These are phyloP conservation scores for Teleogryllus occipitalis DNA, from an alignment of 1,140 invertebrate species.

Conservation along the genomic window DNA sequence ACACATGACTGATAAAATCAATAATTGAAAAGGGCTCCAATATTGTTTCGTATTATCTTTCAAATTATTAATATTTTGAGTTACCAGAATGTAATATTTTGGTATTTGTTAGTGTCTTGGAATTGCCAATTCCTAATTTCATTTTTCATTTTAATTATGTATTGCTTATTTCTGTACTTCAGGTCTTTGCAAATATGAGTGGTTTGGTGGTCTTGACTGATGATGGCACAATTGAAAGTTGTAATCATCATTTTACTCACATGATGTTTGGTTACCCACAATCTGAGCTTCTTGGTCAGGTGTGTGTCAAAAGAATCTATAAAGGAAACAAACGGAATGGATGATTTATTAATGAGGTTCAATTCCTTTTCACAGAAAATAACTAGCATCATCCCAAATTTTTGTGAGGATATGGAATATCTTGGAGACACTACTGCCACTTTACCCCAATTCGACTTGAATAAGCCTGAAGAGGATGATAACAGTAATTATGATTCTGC, in stretches of 20 bases:
- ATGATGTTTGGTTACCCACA: constrained; percentile 54
- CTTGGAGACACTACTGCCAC: constrained; percentile 1
- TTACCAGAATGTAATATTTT: no score
- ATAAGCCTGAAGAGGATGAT: constrained; percentile 13
- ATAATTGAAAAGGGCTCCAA: no score
- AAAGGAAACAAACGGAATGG: not conserved
- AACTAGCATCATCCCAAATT: constrained; percentile 43
- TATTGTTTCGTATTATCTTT: no score
- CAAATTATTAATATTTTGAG: no score
- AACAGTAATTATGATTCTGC: constrained; percentile 18
- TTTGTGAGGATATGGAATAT: constrained; percentile 34
- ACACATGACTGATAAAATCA: no score
- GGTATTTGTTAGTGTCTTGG: not conserved
- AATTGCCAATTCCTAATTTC: not conserved
- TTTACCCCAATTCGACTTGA: constrained; percentile 12
- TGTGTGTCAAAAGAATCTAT: constrained; percentile 19
- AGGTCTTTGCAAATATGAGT: constrained; percentile 56
- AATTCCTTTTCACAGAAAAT: constrained; percentile 30
- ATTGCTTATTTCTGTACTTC: not conserved
- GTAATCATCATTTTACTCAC: constrained; percentile 57
- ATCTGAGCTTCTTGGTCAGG: constrained; percentile 49
- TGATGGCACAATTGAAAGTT: constrained; percentile 50
- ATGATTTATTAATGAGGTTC: not conserved
- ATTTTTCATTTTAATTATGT: not conserved
- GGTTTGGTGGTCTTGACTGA: constrained; percentile 56